Base-by-base conservation (phyloP, 1,140 invertebrate species). In the Melanaphis sacchari region DNA sequence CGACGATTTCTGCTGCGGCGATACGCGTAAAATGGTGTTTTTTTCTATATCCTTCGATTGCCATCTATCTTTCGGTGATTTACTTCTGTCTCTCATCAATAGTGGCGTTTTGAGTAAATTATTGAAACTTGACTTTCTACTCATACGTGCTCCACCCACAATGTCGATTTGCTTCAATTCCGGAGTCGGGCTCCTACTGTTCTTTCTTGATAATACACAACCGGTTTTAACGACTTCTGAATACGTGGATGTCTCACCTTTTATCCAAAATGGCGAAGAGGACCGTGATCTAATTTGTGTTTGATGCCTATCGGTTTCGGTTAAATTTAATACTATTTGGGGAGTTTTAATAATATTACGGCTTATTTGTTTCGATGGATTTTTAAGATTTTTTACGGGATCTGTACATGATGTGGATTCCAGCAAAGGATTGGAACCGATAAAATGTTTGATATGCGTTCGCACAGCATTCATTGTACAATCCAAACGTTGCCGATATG, bases 171-270 rank as follows among this genome's bases (percentile, higher is more conserved):
- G 8, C 38, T 49, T 89, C 26, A 4, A 38, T 91, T 94, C 93
- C 15, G 93, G 94, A 38, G 85, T 85, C 2, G n/a, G 26, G n/a
- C 94, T 94, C 87, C 87, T 91, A 88, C 93, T 94, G 90, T 66
- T 59, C 41, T 38, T 93, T 52, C 90, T 94, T 5, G 93, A 94
- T 8, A 84, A 41, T 90, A 89, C 95, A 94, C 82, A 95, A 88
- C 95, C 95, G 87, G 97, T 97, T 90, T 96, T 96, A 22, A 98
- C 95, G 93, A 98, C 97, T 95, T 98, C 97, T 15, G 97, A 97
- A 95, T 98, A 98, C 5, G 94, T 94, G 49, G 97, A 96, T 26
- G 96, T 96, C 24, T 96, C 97, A 52, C 97, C 97, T 0, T 97
- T 97, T 21, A 95, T 94, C 97, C 97, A 97, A 94, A 97, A 96